Evolutionary conservation across 2,888 invertebrate genomes (phyloP), one percentile per base, ranked within the genome.

Genomic region (Caradrina kadenii): DNA sequence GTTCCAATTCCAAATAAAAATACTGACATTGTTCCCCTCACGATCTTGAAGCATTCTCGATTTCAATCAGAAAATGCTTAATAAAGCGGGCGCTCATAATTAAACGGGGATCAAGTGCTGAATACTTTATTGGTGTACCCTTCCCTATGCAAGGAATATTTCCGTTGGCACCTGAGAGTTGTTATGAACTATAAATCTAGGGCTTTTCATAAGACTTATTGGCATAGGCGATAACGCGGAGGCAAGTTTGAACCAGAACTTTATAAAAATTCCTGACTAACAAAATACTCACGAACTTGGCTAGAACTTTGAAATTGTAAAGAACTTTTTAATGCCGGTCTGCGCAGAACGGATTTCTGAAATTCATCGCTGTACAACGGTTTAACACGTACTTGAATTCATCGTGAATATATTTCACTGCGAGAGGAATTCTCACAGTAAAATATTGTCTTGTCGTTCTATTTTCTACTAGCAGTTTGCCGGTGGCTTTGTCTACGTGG

Each of bases 241-340:
- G 42, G 39, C 22, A 48, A 65, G 73, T 39, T 69, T 66, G 15
- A 49, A 52, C 11, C 19, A 17, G 35, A 69, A 69, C 48, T 62
- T 69, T 45, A 50, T 56, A 64, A 69, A 26, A 72, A 71, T 50
- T 63, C 49, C 69, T 53, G 11, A 55, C 55, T 68, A 49, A 50
- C 49, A 49, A 70, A 70, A 75, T 64, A 69, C 45, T 56, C 49
- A 48, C 48, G 48, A 63, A 63, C 39, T 74, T 63, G 39, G 48
- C 13, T 53, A 61, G 22, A 63, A 69, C 54, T 68, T 75, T 39
- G 35, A 68, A 70, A 66, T 71, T 68, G 56, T 61, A 59, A 50
- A 58, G 48, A 70, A 70, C 48, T 73, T 77, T 73, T 77, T 35
- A 62, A 64, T 49, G 63, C 60, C 65, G 53, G 26, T 19, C 1